phyloP scores from a whole-genome alignment of 2,888 invertebrate species.

The Acrobasis repandana region DNA sequence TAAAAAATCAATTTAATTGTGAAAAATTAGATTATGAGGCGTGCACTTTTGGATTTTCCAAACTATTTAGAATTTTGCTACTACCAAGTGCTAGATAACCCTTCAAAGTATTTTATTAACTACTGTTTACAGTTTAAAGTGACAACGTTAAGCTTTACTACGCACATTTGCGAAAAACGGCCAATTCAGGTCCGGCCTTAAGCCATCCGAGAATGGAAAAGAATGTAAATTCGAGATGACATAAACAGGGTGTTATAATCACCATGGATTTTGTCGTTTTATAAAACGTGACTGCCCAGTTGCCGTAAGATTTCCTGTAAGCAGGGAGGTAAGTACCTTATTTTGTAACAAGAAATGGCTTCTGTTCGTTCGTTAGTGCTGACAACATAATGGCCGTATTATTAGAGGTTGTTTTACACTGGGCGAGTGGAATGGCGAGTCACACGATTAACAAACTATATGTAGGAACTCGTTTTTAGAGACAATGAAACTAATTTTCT shows the following conservation, averaged over 20 bases:
- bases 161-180: no score
- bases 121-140: no score
- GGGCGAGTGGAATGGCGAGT: not conserved
- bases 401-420: conserved; percentile 6
- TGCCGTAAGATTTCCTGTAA: not conserved
- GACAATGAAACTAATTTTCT: not conserved
- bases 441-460: not conserved
- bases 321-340: not conserved
- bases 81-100: no score
- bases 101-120: no score
- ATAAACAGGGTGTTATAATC: not conserved
- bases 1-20: no score
- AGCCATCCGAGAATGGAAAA: not conserved
- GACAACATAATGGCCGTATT: conserved; percentile 33
- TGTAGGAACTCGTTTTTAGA: not conserved
- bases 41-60: no score
- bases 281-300: not conserved
- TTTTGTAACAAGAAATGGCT: conserved; percentile 14
- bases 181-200: no score
- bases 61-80: no score
- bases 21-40: no score
- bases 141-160: no score
- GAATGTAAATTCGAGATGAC: not conserved
- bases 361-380: conserved; percentile 30
- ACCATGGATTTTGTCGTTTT: not conserved